Base-by-base conservation (phyloP, 2,888 invertebrate species). In the Sinohyriopsis cumingii region DNA sequence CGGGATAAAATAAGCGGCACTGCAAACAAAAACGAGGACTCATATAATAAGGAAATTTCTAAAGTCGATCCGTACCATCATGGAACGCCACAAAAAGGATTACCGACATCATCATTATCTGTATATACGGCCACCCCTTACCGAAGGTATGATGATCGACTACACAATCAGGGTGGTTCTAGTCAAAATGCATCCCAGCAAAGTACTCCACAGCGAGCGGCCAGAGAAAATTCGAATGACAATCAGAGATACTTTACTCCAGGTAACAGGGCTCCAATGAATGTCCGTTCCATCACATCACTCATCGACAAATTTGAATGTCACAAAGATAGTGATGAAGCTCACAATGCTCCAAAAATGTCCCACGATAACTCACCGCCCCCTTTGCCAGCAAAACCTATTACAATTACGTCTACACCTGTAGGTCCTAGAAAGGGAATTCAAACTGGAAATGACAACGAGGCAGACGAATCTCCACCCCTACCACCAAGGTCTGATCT, bases 251-350 rank as follows among this genome's bases (percentile, higher is more conserved):
- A 63, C 73, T 66, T 61, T 28, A 72, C 71, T 1, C 73, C 70
- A 20, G 73, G 70, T 25, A 76, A 68, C 28, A 77, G 75, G 67
- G 72, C 55, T 71, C 77, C 63, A 63, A 72, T 68, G 63, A 76
- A 79, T 68, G 75, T 69, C 18, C 74, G 75, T 57, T 78, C 83
- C 22, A 81, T 85, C 28, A 79, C 78, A 6, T 77, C 83, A 4
- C 73, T 86, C 7, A 83, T 85, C 25, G 80, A 83, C 66, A 78
- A 78, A 53, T 86, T 84, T 78, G 84, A 84, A 71, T 79, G 79
- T 55, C 75, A 77, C 55, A 76, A 77, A 22, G 71, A 69, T 19
- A 70, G 71, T 33, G 71, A 73, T 53, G 63, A 69, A 12, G 59
- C 60, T 2, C n/a, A 59, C 9, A 59, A 65, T 33, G 19, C 28